phyloP scores from a whole-genome alignment of 2,113 vertebrate genomes.

The Dipodomys ordii region DNA sequence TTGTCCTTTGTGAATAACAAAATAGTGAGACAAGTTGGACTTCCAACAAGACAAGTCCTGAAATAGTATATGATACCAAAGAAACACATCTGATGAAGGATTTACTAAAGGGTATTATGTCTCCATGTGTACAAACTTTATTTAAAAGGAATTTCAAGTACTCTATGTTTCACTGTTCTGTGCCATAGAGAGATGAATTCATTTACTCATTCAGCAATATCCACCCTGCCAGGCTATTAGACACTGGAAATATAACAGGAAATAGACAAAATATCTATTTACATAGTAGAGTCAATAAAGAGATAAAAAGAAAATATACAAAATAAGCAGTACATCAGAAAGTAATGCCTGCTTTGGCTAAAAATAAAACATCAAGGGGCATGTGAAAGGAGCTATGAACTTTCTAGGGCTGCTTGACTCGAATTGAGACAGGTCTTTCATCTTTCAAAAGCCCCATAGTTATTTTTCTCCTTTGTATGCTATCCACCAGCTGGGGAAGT shows the following conservation, averaged over 20 bases:
- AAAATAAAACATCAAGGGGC: background rate
- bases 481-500: background rate
- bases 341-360: background rate
- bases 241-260: background rate
- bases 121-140: background rate
- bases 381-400: background rate
- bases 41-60: background rate
- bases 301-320: background rate
- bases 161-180: background rate
- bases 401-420: background rate
- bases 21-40: background rate
- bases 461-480: background rate
- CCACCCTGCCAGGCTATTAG: background rate
- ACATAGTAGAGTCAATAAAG: background rate
- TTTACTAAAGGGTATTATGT: background rate
- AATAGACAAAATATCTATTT: background rate
- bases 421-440: background rate
- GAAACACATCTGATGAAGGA: background rate
- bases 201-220: conserved; percentile 35
- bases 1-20: no score
- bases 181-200: background rate
- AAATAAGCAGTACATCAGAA: background rate
- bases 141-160: background rate
- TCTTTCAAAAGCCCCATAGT: background rate
- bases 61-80: background rate